phyloP scores from a whole-genome alignment of 2,113 vertebrate species.

The Neogobius melanostomus region DNA sequence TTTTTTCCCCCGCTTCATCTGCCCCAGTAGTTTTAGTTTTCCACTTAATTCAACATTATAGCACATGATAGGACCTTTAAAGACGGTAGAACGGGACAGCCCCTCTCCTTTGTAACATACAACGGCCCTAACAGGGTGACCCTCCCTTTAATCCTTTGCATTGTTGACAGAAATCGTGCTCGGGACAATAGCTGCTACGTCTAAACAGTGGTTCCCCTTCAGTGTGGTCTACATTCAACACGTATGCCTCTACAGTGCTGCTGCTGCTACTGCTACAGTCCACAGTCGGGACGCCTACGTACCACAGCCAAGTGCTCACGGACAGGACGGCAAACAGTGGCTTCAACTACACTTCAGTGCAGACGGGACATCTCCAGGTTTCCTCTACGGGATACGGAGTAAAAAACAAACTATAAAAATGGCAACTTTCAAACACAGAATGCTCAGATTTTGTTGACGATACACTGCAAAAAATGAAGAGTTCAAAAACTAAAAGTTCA shows the following conservation, averaged over 20 bases:
- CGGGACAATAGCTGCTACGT: conserved; percentile 27
- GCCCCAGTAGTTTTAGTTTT: no score
- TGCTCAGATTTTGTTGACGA: not conserved
- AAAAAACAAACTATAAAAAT: not conserved
- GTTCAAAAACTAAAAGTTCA: not conserved
- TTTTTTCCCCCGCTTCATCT: no score
- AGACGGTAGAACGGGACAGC: not conserved
- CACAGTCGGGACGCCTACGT: conserved; percentile 61
- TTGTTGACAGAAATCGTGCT: conserved; percentile 11
- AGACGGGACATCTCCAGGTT: conserved; percentile 44
- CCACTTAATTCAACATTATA: no score
- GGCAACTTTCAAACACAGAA: conserved; percentile 17
- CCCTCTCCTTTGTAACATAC: not conserved
- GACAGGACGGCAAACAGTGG: conserved; percentile 66
- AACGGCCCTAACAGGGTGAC: not conserved
- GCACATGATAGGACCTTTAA: not conserved
- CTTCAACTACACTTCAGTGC: conserved; percentile 65
- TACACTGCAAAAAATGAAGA: not conserved
- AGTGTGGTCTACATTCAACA: conserved; percentile 68
- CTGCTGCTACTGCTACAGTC: not conserved
- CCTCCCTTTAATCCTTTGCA: conserved; percentile 4
- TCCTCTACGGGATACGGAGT: conserved; percentile 24
- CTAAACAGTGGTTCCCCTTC: conserved; percentile 39
- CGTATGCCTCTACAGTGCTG: conserved; percentile 68
- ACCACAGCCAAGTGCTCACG: conserved; percentile 74